Percentiles rank a stretch among this genome's conserved stretches.
Evolutionary conservation across 2,113 vertebrate species (phyloP).

Genomic region (Poecile atricapillus): DNA sequence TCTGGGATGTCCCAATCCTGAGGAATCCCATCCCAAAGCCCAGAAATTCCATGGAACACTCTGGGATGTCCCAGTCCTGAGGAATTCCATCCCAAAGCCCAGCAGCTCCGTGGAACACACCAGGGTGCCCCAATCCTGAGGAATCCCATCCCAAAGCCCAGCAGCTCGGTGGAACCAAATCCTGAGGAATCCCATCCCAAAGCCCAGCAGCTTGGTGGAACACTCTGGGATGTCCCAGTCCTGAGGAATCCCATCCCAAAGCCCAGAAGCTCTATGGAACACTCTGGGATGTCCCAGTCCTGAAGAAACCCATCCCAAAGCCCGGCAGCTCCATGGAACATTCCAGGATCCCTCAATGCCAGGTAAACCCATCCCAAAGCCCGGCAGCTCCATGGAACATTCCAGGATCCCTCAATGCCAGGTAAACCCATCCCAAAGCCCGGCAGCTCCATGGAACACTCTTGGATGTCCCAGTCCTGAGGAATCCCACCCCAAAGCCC

Average conservation of each 20-base stretch:
- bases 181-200: too few relatives aligned
- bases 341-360: rapidly evolving
- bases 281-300: not conserved
- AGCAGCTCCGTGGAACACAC: rapidly evolving
- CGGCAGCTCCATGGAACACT: too few relatives aligned
- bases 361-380: not conserved
- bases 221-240: too few relatives aligned
- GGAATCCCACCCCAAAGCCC: not conserved
- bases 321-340: too few relatives aligned
- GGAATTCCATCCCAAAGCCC: not conserved
- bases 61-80: rapidly evolving
- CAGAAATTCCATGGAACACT: not conserved
- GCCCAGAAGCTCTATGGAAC: not conserved
- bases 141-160: not conserved
- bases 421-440: not conserved
- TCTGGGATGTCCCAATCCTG: rapidly evolving
- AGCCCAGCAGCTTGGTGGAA: not conserved
- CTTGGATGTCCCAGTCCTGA: too few relatives aligned
- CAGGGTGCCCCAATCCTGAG: rapidly evolving
- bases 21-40: not conserved
- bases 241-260: not conserved
- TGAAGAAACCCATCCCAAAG: not conserved
- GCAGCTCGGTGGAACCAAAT: not conserved
- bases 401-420: rapidly evolving
- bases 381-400: not conserved